phyloP scores from a whole-genome alignment of 2,888 invertebrate species.

The Pogonocherus hispidulus region DNA sequence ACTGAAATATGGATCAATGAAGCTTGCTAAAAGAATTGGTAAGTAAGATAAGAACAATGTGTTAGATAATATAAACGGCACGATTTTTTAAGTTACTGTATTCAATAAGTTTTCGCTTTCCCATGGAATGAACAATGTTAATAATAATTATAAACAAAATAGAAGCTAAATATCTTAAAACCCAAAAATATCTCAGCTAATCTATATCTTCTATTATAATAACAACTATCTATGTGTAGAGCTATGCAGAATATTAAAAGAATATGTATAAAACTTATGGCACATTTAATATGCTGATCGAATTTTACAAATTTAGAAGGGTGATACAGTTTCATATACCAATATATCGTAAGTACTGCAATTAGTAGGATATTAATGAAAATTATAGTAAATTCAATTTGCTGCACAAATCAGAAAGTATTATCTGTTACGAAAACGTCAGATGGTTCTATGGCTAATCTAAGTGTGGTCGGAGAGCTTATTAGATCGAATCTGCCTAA shows the following conservation, averaged over 20 bases:
- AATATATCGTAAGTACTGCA: slow-evolving; percentile 34
- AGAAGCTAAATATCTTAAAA: slow-evolving; percentile 29
- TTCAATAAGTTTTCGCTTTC: slow-evolving; percentile 28
- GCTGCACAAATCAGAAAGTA: slow-evolving; percentile 32
- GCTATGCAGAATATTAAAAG: slow-evolving; percentile 17
- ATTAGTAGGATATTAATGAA: slow-evolving; percentile 32
- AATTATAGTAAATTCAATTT: slow-evolving; percentile 30
- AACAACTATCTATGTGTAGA: slow-evolving; percentile 25
- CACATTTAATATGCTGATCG: slow-evolving; percentile 21
- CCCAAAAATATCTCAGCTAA: slow-evolving; percentile 24
- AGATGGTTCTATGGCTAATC: slow-evolving; percentile 8
- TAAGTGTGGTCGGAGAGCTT: slow-evolving; percentile 24
- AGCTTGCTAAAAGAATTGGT: slow-evolving; percentile 11
- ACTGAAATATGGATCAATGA: neutral
- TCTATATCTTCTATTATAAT: neutral
- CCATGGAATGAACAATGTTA: slow-evolving; percentile 38
- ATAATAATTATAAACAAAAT: slow-evolving; percentile 38
- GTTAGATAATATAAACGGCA: slow-evolving; percentile 35
- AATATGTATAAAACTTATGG: slow-evolving; percentile 24
- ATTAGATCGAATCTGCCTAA: no score
- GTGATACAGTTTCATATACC: slow-evolving; percentile 40
- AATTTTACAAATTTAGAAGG: slow-evolving; percentile 29
- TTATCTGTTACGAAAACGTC: neutral
- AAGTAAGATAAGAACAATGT: slow-evolving; percentile 29
- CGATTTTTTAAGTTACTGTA: slow-evolving; percentile 19